A percentile compares a stretch with the other conserved stretches of the same genome.
Evolutionary conservation across 1,140 invertebrate genomes (phyloP).

Genomic region (Argopecten irradians): DNA sequence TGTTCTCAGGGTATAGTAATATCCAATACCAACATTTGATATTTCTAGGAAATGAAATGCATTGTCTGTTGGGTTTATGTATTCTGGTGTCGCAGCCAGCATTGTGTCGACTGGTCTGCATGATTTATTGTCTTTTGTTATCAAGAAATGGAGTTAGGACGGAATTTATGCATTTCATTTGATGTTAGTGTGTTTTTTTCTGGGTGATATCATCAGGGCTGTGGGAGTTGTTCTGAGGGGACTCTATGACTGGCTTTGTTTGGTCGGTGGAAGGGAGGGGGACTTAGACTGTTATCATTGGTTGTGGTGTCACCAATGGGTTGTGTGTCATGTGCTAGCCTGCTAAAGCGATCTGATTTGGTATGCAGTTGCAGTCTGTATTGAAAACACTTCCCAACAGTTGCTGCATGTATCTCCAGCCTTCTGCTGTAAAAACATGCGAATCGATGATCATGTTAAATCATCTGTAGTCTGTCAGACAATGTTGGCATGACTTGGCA

Average conservation of each 20-base stretch:
- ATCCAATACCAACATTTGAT: neutral
- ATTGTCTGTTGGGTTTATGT: neutral
- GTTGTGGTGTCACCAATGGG: neutral
- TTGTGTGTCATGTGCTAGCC: neutral
- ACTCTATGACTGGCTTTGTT: too few relatives aligned
- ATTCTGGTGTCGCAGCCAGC: neutral
- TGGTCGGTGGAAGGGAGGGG: neutral
- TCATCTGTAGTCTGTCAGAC: conserved; percentile 8
- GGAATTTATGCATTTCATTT: neutral
- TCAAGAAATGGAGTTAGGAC: neutral
- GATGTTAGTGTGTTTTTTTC: neutral
- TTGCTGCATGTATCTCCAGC: neutral
- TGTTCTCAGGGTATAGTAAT: neutral
- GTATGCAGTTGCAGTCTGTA: neutral
- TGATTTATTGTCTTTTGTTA: neutral
- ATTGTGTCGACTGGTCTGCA: neutral
- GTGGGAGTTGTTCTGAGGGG: too few relatives aligned
- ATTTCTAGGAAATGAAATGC: neutral
- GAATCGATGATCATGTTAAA: conserved; percentile 22
- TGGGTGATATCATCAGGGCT: neutral
- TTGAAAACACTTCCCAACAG: neutral
- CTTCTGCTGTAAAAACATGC: neutral
- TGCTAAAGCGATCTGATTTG: neutral
- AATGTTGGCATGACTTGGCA: neutral
- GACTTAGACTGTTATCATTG: neutral